Conservation (phyloP, 2,888 invertebrate species). For the Encarsia formosa region DNA sequence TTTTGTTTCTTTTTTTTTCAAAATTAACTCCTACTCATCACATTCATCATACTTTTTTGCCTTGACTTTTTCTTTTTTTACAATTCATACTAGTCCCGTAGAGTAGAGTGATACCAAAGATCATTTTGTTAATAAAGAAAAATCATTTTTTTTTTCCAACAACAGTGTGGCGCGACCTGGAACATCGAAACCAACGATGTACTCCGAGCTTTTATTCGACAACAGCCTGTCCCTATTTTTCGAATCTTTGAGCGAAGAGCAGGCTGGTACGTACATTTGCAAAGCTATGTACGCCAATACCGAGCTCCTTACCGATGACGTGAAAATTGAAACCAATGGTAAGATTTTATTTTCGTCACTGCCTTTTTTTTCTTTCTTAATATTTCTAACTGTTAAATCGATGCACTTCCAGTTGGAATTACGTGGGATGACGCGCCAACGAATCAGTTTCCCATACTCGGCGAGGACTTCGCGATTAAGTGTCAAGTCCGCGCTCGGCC, state of each 20-base stretch:
- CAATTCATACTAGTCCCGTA: neutral
- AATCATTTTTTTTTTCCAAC: neutral
- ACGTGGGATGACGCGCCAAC: constrained; percentile 82
- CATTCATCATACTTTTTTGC: neutral
- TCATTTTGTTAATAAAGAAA: neutral
- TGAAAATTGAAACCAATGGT: constrained; percentile 71
- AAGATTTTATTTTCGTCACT: constrained; percentile 47
- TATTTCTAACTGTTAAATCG: no score
- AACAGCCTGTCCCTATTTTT: constrained; percentile 71
- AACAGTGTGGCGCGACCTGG: constrained; percentile 16
- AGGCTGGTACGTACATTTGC: constrained; percentile 80
- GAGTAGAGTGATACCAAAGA: neutral
- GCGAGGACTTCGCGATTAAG: constrained; percentile 70
- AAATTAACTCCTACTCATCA: neutral
- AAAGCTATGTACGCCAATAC: constrained; percentile 74
- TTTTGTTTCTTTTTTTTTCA: neutral
- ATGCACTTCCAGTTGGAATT: constrained; percentile 83
- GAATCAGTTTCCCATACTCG: constrained; percentile 76
- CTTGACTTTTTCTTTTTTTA: neutral
- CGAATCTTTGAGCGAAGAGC: constrained; percentile 66
- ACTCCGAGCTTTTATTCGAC: constrained; percentile 63
- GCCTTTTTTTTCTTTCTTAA: no score
- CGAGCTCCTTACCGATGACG: constrained; percentile 62
- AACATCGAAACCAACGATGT: constrained; percentile 56
- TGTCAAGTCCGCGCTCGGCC: constrained; percentile 85